These are phyloP conservation scores for Scomber scombrus DNA, from an alignment of 2,113 vertebrate genomes.

Conservation along the genomic window DNA sequence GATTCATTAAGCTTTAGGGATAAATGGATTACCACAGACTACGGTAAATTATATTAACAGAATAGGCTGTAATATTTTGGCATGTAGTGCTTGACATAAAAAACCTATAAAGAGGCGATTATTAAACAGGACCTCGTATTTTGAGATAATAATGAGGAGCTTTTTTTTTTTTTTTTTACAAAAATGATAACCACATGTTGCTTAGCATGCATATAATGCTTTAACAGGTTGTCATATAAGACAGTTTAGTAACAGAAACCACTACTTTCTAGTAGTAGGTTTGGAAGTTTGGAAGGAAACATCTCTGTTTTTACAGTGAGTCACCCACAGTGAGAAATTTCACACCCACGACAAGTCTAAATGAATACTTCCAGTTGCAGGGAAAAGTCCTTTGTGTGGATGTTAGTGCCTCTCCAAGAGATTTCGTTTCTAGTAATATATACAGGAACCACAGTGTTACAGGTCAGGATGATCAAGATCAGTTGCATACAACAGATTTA, in stretches of 20 bases:
- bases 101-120: no score
- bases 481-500: neutral
- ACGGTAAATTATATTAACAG: no score
- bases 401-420: conserved; percentile 10
- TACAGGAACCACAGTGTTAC: neutral
- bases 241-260: neutral
- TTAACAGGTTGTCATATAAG: neutral
- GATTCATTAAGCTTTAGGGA: no score
- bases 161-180: no score
- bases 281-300: conserved; percentile 10
- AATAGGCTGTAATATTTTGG: no score
- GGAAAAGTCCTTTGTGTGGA: conserved; percentile 45
- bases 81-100: no score
- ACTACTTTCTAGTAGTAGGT: neutral
- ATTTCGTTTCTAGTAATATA: conserved; percentile 4
- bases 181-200: no score
- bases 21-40: no score
- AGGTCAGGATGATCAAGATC: conserved; percentile 3
- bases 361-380: conserved; percentile 55
- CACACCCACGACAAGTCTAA: conserved; percentile 37
- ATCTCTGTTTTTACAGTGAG: conserved; percentile 29
- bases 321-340: conserved; percentile 47
- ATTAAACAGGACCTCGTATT: no score
- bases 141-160: no score
- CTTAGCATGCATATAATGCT: no score